Evolutionary conservation across 2,888 invertebrate species (phyloP).

Genomic region (Bugulina stolonifera): DNA sequence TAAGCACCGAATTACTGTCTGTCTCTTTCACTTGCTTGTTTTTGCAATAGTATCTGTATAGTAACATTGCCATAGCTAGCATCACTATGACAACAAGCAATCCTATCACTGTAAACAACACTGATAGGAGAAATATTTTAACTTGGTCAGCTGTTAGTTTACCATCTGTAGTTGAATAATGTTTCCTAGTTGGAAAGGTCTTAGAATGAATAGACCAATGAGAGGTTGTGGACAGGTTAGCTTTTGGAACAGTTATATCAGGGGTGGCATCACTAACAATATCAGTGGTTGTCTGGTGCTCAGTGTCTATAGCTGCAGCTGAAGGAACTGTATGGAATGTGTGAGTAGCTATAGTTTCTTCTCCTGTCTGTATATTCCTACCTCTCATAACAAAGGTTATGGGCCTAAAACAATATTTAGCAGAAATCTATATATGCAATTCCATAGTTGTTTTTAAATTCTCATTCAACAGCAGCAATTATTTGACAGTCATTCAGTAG

Average conservation of each 20-base stretch:
- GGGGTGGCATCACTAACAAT: too few species aligned
- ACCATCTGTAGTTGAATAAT: background rate
- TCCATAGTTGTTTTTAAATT: too few species aligned
- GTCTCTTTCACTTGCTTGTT: background rate
- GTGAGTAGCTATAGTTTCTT: background rate
- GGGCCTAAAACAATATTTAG: background rate
- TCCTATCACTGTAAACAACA: background rate
- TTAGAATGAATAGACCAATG: too few species aligned
- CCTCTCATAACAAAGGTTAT: background rate
- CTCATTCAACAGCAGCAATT: too few species aligned
- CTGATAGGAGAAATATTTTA: background rate
- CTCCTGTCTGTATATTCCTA: background rate
- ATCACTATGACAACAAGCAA: background rate
- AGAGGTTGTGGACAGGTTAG: too few species aligned
- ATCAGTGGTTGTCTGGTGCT: too few species aligned
- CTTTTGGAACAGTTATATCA: too few species aligned
- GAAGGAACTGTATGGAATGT: constrained; percentile 10
- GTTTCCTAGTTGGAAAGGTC: background rate
- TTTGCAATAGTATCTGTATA: background rate
- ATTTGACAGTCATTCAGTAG: too few species aligned
- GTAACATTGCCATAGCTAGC: background rate
- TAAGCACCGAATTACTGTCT: background rate
- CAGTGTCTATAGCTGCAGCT: too few species aligned
- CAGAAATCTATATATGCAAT: too few species aligned
- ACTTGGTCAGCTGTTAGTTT: too few species aligned